Percentiles rank a stretch among this genome's conserved stretches.
Evolutionary conservation across 2,113 vertebrate species (phyloP).

Genomic region (Neogobius melanostomus): DNA sequence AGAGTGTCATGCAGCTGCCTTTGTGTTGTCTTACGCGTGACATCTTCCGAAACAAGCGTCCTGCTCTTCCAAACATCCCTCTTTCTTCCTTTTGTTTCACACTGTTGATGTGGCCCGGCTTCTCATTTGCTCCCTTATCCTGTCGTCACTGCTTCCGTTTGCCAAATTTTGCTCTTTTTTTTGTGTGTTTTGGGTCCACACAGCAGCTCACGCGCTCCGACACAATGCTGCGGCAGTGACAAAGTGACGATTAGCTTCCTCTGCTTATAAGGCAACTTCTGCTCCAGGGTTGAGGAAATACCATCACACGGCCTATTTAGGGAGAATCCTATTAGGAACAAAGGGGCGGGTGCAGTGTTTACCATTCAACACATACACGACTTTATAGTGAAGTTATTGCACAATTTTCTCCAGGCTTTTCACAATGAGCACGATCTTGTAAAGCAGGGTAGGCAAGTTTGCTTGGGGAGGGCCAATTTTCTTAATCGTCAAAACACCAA

Average conservation of each 20-base stretch:
- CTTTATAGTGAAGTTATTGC: too few species aligned
- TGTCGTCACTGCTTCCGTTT: slow-evolving; percentile 65
- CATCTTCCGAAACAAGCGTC: slow-evolving; percentile 17
- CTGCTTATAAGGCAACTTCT: slow-evolving; percentile 32
- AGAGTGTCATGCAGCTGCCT: slow-evolving; percentile 13
- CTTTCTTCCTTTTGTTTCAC: slow-evolving; percentile 43
- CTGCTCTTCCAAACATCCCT: slow-evolving; percentile 20
- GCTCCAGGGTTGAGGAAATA: slow-evolving; percentile 1
- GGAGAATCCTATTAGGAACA: background rate
- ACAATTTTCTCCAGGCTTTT: too few species aligned
- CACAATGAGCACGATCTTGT: too few species aligned
- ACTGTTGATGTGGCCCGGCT: slow-evolving; percentile 10
- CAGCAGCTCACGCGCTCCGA: slow-evolving; percentile 28
- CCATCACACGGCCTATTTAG: background rate
- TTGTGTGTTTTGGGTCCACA: slow-evolving; percentile 14
- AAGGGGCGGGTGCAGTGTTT: background rate
- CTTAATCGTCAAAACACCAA: too few species aligned
- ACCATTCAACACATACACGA: background rate
- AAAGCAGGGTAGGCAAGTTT: too few species aligned
- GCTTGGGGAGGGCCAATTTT: too few species aligned
- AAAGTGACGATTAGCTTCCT: slow-evolving; percentile 22
- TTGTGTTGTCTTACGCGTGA: slow-evolving; percentile 11
- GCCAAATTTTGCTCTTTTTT: slow-evolving; percentile 45
- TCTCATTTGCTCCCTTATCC: slow-evolving; percentile 38
- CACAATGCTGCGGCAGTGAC: slow-evolving; percentile 28